Conservation (phyloP, 2,113 vertebrate genomes). For the Amphiprion ocellaris region DNA sequence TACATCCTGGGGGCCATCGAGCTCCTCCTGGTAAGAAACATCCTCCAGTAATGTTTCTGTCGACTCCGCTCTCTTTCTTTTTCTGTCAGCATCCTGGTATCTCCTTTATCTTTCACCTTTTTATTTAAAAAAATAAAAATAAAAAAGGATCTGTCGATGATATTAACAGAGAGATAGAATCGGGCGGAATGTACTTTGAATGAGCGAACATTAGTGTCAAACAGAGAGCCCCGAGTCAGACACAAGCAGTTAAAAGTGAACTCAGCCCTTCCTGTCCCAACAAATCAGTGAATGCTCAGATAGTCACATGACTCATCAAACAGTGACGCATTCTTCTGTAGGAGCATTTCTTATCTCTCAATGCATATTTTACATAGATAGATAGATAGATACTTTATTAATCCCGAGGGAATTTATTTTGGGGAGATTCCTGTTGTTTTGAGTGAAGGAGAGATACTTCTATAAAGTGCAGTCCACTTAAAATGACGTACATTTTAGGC, state of each 20-base stretch:
- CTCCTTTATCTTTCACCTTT: not conserved
- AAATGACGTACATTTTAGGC: constrained; percentile 21
- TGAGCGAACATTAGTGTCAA: not conserved
- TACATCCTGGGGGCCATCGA: constrained; percentile 99
- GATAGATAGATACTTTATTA: too few species aligned
- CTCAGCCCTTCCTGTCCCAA: too few species aligned
- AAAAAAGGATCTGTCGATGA: not conserved
- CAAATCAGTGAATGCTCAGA: too few species aligned
- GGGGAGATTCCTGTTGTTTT: too few species aligned
- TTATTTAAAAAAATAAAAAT: not conserved
- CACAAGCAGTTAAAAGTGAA: too few species aligned
- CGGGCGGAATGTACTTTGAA: not conserved
- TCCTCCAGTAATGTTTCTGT: not conserved
- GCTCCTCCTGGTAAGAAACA: constrained; percentile 92
- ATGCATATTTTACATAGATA: not conserved
- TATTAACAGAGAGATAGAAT: not conserved
- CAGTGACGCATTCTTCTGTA: too few species aligned
- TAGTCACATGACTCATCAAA: too few species aligned
- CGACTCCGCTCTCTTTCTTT: not conserved
- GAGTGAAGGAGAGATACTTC: too few species aligned
- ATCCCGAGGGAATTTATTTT: too few species aligned
- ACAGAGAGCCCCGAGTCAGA: not conserved
- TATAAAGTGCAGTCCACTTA: too few species aligned
- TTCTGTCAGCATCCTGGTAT: not conserved
- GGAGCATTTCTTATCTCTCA: not conserved